phyloP scores from a whole-genome alignment of 2,888 invertebrate species.

The Athalia rosae region DNA sequence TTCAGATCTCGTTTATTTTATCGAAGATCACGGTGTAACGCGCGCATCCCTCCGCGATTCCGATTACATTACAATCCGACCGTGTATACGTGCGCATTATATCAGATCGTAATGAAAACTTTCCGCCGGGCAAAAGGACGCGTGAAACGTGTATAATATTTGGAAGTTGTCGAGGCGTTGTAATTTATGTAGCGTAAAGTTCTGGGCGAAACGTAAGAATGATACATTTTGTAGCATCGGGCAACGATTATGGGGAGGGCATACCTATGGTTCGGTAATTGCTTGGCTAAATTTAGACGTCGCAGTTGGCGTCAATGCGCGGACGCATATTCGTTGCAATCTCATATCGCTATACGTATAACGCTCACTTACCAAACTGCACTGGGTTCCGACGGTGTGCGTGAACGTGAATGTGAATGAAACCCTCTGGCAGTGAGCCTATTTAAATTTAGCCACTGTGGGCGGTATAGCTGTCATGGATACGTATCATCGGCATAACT shows the following conservation, averaged over 20 bases:
- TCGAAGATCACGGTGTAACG: too few relatives aligned
- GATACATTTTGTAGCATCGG: constrained; percentile 44
- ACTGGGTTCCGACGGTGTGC: constrained; percentile 52
- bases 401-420: constrained; percentile 70
- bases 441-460: constrained; percentile 73
- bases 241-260: constrained; percentile 64
- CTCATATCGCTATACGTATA: constrained; percentile 65
- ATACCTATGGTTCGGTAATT: constrained; percentile 71
- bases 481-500: constrained; percentile 74
- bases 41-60: too few relatives aligned
- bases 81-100: too few relatives aligned
- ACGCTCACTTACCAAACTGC: constrained; percentile 65
- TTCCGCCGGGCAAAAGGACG: neutral
- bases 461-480: constrained; percentile 73
- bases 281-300: constrained; percentile 72
- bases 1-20: too few relatives aligned
- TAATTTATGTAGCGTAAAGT: constrained; percentile 10
- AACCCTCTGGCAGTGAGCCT: constrained; percentile 73
- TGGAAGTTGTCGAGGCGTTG: neutral
- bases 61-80: too few relatives aligned
- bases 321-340: constrained; percentile 72
- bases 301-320: constrained; percentile 73
- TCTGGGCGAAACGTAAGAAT: constrained; percentile 6
- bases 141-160: neutral
- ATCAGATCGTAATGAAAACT: too few relatives aligned